These are phyloP conservation scores for Mormoops blainvillei DNA, from an alignment of 2,113 vertebrate genomes.

Conservation along the genomic window DNA sequence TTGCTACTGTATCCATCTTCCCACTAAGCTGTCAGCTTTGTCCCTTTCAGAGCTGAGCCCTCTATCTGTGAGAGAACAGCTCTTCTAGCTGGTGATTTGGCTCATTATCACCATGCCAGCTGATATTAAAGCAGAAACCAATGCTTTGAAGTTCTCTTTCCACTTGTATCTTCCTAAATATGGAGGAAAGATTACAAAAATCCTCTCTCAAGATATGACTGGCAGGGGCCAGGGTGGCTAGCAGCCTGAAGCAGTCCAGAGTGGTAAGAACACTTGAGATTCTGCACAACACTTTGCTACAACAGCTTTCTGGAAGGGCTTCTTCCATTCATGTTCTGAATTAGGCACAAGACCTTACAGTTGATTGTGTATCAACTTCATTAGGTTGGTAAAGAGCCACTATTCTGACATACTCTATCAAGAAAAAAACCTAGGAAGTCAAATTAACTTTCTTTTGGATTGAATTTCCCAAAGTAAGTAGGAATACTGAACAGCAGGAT, in stretches of 20 bases:
- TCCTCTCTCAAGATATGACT: neutral
- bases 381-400: neutral
- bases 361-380: neutral
- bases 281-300: neutral
- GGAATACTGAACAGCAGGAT: neutral
- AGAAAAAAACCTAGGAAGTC: neutral
- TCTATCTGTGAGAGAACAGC: neutral
- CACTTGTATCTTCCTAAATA: neutral
- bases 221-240: neutral
- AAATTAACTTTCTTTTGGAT: neutral
- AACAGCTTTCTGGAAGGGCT: neutral
- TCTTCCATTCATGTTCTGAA: neutral
- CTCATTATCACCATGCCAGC: neutral
- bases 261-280: neutral
- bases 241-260: neutral
- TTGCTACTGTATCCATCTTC: neutral
- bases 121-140: neutral
- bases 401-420: neutral
- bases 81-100: neutral
- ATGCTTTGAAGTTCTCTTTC: neutral
- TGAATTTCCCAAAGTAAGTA: constrained; percentile 28
- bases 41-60: neutral
- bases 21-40: neutral
- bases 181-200: neutral
- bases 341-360: neutral